These are phyloP conservation scores for Dreissena polymorpha DNA, from an alignment of 1,140 invertebrate genomes.

Conservation along the genomic window DNA sequence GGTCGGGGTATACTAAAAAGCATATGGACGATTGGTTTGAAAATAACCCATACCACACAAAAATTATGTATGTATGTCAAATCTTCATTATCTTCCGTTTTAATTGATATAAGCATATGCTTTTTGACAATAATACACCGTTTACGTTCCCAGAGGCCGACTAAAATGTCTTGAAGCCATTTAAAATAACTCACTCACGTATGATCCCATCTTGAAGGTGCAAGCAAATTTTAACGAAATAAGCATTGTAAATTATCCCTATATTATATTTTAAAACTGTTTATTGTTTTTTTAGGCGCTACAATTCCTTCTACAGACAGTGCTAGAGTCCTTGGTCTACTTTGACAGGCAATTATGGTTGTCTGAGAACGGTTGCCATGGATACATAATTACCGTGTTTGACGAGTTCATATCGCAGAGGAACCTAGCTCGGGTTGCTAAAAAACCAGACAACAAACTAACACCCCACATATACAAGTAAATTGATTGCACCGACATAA, in stretches of 20 bases:
- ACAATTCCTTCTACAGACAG: conserved; percentile 81
- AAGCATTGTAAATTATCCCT: no score
- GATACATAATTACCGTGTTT: conserved; percentile 66
- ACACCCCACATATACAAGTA: no score
- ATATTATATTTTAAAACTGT: conserved; percentile 2
- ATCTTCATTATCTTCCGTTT: no score
- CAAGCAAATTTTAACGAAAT: no score
- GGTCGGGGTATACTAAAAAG: no score
- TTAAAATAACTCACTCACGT: conserved; percentile 74
- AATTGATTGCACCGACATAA: no score
- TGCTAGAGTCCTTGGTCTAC: conserved; percentile 69
- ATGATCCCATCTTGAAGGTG: background rate
- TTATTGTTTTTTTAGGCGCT: conserved; percentile 65
- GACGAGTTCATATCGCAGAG: conserved; percentile 70
- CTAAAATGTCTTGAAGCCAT: conserved; percentile 26
- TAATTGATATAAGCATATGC: no score
- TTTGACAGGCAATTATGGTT: conserved; percentile 66
- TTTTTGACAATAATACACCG: conserved; percentile 42
- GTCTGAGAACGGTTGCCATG: conserved; percentile 58
- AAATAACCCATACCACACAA: no score
- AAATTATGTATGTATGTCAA: no score
- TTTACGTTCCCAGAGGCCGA: no score
- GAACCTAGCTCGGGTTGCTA: conserved; percentile 67
- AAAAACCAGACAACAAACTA: conserved; percentile 32
- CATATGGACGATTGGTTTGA: no score